These are phyloP conservation scores for Tricholauxania praeusta DNA, from an alignment of 2,888 invertebrate species.

Conservation along the genomic window DNA sequence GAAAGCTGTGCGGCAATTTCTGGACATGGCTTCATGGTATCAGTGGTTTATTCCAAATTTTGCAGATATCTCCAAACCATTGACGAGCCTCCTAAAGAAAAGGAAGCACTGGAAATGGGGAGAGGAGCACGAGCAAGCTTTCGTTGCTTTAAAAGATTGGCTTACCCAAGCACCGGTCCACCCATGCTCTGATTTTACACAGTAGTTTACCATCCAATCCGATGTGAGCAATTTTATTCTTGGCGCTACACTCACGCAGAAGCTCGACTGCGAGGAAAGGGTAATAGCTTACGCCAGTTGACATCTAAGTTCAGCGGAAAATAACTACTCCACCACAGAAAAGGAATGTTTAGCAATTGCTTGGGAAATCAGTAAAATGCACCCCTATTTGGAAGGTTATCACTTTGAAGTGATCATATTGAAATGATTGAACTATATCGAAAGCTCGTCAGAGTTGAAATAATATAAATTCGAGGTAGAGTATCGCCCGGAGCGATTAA, in stretches of 20 bases:
- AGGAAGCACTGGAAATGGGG: slow-evolving; percentile 32
- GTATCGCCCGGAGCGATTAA: background rate
- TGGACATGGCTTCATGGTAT: slow-evolving; percentile 38
- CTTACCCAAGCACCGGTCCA: slow-evolving; percentile 35
- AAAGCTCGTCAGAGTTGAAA: background rate
- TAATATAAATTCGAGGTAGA: background rate
- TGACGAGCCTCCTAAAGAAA: slow-evolving; percentile 37
- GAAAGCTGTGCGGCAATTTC: slow-evolving; percentile 12
- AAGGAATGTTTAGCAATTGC: slow-evolving; percentile 37
- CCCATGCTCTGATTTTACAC: slow-evolving; percentile 29
- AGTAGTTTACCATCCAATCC: slow-evolving; percentile 3
- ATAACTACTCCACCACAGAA: slow-evolving; percentile 35
- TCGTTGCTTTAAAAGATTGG: slow-evolving; percentile 22
- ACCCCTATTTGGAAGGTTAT: slow-evolving; percentile 22
- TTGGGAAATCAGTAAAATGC: slow-evolving; percentile 7
- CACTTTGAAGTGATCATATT: slow-evolving; percentile 27
- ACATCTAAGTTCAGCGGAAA: slow-evolving; percentile 6
- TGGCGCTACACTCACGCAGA: slow-evolving; percentile 22
- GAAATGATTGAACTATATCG: slow-evolving; percentile 31
- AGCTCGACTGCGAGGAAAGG: background rate
- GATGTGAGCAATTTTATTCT: slow-evolving; percentile 29
- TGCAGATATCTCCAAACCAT: background rate
- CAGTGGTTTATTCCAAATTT: slow-evolving; percentile 34
- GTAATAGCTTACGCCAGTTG: slow-evolving; percentile 12
- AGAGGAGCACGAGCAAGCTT: slow-evolving; percentile 25